Conservation (phyloP, 2,797 vertebrate genomes). For the Choloepus didactylus region DNA sequence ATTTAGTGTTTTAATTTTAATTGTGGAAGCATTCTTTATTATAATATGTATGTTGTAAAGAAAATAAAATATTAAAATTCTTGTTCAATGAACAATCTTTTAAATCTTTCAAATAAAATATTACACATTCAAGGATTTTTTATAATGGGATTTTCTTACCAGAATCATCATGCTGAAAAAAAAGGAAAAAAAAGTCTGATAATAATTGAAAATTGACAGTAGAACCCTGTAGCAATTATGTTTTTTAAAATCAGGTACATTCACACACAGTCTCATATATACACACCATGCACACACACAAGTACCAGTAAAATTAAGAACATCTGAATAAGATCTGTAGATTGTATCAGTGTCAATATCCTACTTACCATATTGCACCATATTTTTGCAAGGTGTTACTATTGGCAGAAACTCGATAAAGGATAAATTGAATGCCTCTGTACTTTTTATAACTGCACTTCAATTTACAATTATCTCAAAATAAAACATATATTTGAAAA, state of each 20-base stretch:
- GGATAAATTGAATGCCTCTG: neutral
- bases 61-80: neutral
- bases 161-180: neutral
- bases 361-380: neutral
- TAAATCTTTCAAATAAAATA: neutral
- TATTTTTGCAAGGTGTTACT: neutral
- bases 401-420: neutral
- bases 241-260: neutral
- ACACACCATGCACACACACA: neutral
- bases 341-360: neutral
- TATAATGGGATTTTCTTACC: neutral
- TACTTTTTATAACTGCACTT: neutral
- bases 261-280: neutral
- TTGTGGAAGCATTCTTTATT: neutral
- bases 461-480: slow-evolving; percentile 7
- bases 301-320: neutral
- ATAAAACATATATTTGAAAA: neutral
- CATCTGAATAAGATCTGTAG: neutral
- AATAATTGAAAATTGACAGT: neutral
- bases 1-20: slow-evolving; percentile 4
- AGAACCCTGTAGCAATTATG: neutral
- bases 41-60: neutral
- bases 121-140: neutral
- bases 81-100: neutral
- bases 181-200: neutral